Evolutionary conservation across 1,140 invertebrate genomes (phyloP), one percentile per base, ranked within the genome.

Genomic region (Cherax quadricarinatus): DNA sequence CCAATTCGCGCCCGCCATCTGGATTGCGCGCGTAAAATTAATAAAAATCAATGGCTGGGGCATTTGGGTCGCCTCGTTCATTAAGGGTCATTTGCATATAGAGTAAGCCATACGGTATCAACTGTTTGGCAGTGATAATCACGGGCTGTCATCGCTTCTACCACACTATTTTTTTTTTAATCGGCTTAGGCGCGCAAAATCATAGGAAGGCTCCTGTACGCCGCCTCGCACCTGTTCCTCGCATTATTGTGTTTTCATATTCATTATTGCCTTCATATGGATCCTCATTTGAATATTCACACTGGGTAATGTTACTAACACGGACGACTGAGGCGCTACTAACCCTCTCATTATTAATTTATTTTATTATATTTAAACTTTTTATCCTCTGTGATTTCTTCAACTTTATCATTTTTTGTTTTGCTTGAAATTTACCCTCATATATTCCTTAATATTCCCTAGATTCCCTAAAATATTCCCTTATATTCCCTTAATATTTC

Each of bases 21-120:
- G 70, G 70, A 75, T 75, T 75, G n/a, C 70, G 70, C 66, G 66
- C 70, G 70, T 75, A 75, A 75, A 70, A 75, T 75, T 75, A 75
- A 75, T 75, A 75, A 75, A 75, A 75, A 75, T 75, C 70, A 75
- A 75, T 75, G 70, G 70, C 24, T 21, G 24, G 24, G 70, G 70
- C 70, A 75, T 75, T 75, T 75, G 7, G 30, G 7, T 21, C 70
- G 70, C 70, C 70, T n/a, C 12, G 21, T 75, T 75, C 70, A 75
- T 75, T 75, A 75, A 75, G 70, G 24, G 3, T 9, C 70, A 75
- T 75, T 75, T 75, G 70, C 70, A 75, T 75, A 75, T 75, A 75
- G 70, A 75, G 70, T 75, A 75, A 75, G 70, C 70, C 70, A 75
- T 75, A 75, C n/a, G 70, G 70, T 30, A 30, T 75, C 70, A 75